Base-by-base conservation (phyloP, 1,140 invertebrate genomes). In the Antheraea mylitta region DNA sequence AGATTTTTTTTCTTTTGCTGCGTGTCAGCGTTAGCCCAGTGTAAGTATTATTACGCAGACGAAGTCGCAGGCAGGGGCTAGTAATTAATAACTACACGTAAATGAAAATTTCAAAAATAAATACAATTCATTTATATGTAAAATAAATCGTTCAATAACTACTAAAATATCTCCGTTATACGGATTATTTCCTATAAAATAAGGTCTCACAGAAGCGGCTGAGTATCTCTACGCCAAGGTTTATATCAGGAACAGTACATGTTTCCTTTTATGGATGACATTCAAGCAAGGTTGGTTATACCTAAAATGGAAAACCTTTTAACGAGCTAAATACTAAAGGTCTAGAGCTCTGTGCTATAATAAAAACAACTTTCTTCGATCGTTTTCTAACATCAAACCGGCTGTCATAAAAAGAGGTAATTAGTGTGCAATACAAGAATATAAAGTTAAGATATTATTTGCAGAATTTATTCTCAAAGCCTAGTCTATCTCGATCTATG, bases 291-390 rank as follows among this genome's bases (percentile, higher is more conserved):
- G 70, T 68, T 67, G 68, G 37, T 66, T n/a, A 58, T 18, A 64
- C 75, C 68, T 69, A 67, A 77, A 74, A 72, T 63, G 72, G 75
- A 72, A 72, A 67, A 37, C 45, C 62, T 68, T 69, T 45, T 70
- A 73, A 76, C 72, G 72, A 76, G 69, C 59, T 37, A 70, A 37
- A 18, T 63, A 62, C 58, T 66, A 71, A 77, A 68, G 65, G 45
- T 13, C 45, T 53, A 53, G 45, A 30, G 22, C 38, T 16, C 16
- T 53, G 11, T 16, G 45, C 11, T 13, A 53, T 16, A 53, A 53
- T 13, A 53, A 58, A 68, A 62, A 53, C 63, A 6, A 42, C 22
- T 71, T 67, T 67, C 45, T 42, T 3, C 42, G 42, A 22, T 64
- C 58, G 4, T 67, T 37, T 68, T 62, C 45, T 53, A 66, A 58